Conservation (phyloP, 2,113 vertebrate genomes). For the Pseudorasbora parva region DNA sequence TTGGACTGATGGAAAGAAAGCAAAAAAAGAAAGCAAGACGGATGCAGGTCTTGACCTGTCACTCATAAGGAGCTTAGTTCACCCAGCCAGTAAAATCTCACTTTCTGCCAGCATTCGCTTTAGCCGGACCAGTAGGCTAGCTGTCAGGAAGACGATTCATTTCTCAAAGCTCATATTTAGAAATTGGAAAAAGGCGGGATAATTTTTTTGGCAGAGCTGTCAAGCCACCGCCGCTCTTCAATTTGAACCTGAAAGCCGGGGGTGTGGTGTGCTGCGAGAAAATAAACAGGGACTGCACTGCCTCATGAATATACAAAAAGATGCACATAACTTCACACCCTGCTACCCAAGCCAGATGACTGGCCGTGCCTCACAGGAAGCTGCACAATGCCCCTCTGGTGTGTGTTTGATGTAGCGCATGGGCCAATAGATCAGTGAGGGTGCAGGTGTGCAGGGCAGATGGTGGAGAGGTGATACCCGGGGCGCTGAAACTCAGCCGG, state of each 20-base stretch:
- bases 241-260: slow-evolving; percentile 19
- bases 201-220: slow-evolving; percentile 36
- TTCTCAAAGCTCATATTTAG: slow-evolving; percentile 43
- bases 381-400: not conserved
- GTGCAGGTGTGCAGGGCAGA: slow-evolving; percentile 58
- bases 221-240: not conserved
- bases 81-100: slow-evolving; percentile 40
- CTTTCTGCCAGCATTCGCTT: slow-evolving; percentile 45
- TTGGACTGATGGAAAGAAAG: not conserved
- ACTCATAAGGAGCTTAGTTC: slow-evolving; percentile 55
- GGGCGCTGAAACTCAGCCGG: slow-evolving; percentile 16
- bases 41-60: slow-evolving; percentile 40
- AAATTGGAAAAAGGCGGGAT: slow-evolving; percentile 29
- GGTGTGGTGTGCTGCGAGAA: not conserved
- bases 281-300: slow-evolving; percentile 24
- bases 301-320: slow-evolving; percentile 43
- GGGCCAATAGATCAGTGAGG: slow-evolving; percentile 40
- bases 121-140: slow-evolving; percentile 41
- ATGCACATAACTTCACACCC: slow-evolving; percentile 29
- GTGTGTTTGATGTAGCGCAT: slow-evolving; percentile 49
- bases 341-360: slow-evolving; percentile 28
- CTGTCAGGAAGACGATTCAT: slow-evolving; percentile 46
- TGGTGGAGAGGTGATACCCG: slow-evolving; percentile 50
- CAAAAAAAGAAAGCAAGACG: not conserved
- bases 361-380: slow-evolving; percentile 41